Base-by-base conservation (phyloP, 2,797 vertebrate genomes). In the Alauda arvensis region DNA sequence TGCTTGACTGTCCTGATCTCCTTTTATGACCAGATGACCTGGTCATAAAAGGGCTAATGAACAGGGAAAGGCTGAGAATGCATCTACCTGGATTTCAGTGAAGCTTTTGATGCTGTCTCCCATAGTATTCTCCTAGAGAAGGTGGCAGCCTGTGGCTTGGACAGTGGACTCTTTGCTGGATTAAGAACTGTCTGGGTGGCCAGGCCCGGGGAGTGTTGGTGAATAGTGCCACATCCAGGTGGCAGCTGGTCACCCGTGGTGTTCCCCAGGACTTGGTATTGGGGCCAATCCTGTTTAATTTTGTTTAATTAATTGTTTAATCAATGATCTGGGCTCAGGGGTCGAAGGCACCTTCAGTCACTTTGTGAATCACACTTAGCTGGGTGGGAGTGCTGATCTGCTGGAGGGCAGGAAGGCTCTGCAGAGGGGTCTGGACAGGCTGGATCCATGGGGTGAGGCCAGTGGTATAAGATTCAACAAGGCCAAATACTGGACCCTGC, bases 301-400 rank as follows among this genome's bases (percentile, higher is more conserved):
- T n/a, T n/a, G n/a, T n/a, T n/a, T n/a, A n/a, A n/a, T n/a, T n/a
- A n/a, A n/a, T n/a, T 57, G n/a, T 29, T 62, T 17, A 25, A 39
- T 29, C 19, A 25, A 12, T 39, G 16, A 29, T 33, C 28, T 51
- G n/a, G 17, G 29, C 6, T n/a, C 45, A 17, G 9, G 51, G 18
- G 7, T 11, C 0, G 0, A 56, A 37, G 31, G 16, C 10, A 49
- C 26, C 18, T 31, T 43, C 37, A 18, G 23, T n/a, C 43, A 37
- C 18, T 14, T n/a, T 28, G 26, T 43, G 57, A 31, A 24, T 0
- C 0, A 13, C 14, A 19, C 6, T 19, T 14, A 28, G 31, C 3
- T 62, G 65, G 8, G 18, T 18, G 42, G 34, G 8, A 49, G 6
- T 21, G 12, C 11, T 19, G 31, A 48, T 23, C 42, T 62, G 31